Evolutionary conservation across 2,113 vertebrate species (phyloP), one percentile per base, ranked within the genome.

Genomic region (Vombatus ursinus): DNA sequence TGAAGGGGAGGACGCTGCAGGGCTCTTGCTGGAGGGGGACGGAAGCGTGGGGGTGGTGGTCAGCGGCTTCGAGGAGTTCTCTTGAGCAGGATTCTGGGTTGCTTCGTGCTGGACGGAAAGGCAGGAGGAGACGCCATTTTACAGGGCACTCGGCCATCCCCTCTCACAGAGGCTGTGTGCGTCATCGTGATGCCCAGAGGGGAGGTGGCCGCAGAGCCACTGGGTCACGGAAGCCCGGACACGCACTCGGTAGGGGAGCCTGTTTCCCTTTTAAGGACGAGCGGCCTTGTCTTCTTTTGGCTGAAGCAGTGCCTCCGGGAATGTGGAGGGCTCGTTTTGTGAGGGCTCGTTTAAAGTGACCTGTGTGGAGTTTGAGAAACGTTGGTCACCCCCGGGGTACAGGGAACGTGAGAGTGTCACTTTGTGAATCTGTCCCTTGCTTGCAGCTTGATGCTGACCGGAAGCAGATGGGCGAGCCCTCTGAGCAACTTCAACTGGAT

Each of bases 401-500:
- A 14, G 31, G 37, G 31, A 14, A 14, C 37, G 5, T 19, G 37
- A 77, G 24, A 7, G 52, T 8, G 23, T 53, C 47, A 12, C 3
- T 97, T 1, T 94, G 53, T 19, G 49, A 89, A 89, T 92, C 37
- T 77, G 14, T 96, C 1, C 92, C 92, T 93, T 94, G 92, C 84
- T 94, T 96, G 90, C 97, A 99, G 99, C 97, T 93, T 98, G 0
- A 91, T 98, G 93, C 93, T 96, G 77, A 95, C 96, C 19, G 98
- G 97, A 92, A 97, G 97, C 50, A 98, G 97, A 68, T 68, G 98
- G 97, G 97, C 96, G 93, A 95, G 96, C 93, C 96, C 97, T 91
- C 92, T 93, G 0, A 97, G 97, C 1, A 98, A 98, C 93, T 96
- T 96, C 52, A 96, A 96, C 97, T 99, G 99, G 99, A 98, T 99